Conservation (phyloP, 1,140 invertebrate species). For the Lepidurus couesii region DNA sequence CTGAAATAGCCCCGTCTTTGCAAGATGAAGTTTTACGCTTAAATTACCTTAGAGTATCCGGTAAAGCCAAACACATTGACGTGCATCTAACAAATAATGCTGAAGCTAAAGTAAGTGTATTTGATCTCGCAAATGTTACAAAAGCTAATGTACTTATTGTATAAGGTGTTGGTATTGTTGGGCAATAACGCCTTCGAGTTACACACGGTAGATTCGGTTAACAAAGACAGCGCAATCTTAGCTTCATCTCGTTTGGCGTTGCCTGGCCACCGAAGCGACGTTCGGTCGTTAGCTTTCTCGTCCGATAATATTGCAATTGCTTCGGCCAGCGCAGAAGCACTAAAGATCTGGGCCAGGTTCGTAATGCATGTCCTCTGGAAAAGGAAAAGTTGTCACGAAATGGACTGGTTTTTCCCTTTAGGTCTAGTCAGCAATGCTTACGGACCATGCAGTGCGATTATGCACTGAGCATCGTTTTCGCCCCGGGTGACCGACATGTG, state of each 20-base stretch:
- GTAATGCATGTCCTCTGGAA: not conserved
- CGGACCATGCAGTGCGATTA: conserved; percentile 61
- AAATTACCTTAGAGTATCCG: conserved; percentile 56
- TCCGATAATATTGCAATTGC: conserved; percentile 81
- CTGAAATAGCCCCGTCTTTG: conserved; percentile 38
- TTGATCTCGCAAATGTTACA: conserved; percentile 35
- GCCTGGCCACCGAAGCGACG: conserved; percentile 81
- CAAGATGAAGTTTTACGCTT: conserved; percentile 69
- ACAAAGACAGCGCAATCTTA: conserved; percentile 50
- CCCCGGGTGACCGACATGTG: conserved; percentile 85
- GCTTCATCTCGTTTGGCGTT: conserved; percentile 45
- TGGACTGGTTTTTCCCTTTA: conserved; percentile 41
- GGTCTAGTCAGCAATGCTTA: conserved; percentile 70
- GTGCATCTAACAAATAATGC: conserved; percentile 57
- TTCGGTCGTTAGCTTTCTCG: conserved; percentile 79
- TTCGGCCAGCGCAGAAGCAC: conserved; percentile 73
- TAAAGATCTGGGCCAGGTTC: conserved; percentile 91
- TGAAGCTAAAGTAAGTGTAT: conserved; percentile 57
- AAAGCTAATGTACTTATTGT: conserved; percentile 35
- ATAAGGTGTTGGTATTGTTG: conserved; percentile 45
- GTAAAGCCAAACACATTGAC: conserved; percentile 64
- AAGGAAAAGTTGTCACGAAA: not conserved
- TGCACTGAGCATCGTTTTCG: conserved; percentile 69
- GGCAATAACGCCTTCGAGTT: conserved; percentile 48
- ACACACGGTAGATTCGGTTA: conserved; percentile 53